Conservation (phyloP, 1,140 invertebrate species). For the Drosophila tropicalis region DNA sequence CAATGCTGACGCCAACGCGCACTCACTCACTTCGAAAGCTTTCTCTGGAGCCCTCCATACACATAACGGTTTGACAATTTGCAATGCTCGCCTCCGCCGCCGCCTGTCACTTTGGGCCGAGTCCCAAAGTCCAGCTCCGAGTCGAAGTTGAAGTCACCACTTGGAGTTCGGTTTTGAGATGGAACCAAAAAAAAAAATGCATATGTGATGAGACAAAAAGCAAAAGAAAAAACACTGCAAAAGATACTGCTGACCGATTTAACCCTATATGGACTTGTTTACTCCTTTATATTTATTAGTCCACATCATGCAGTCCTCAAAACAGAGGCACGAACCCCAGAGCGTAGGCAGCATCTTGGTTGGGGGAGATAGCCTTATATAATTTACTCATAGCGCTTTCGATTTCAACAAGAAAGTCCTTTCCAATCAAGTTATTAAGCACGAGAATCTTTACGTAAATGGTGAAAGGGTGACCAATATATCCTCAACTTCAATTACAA, state of each 20-base stretch:
- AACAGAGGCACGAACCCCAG: conserved; percentile 16
- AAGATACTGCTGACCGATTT: conserved; percentile 72
- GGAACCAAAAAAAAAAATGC: conserved; percentile 66
- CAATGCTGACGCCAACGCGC: conserved; percentile 62
- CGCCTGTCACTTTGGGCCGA: conserved; percentile 38
- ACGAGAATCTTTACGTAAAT: no score
- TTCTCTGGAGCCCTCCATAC: conserved; percentile 51
- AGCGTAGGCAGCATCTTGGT: conserved; percentile 6
- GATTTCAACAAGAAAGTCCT: no score
- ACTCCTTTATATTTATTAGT: conserved; percentile 77
- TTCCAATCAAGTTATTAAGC: no score
- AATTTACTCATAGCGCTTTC: no score
- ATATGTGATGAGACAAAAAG: conserved; percentile 58
- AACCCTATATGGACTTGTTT: conserved; percentile 74
- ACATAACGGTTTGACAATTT: conserved; percentile 77
- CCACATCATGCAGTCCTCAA: conserved; percentile 37
- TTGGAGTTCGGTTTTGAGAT: conserved; percentile 18
- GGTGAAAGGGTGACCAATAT: no score
- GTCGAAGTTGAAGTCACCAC: conserved; percentile 21
- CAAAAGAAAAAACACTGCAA: conserved; percentile 34
- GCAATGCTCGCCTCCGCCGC: conserved; percentile 48
- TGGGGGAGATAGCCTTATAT: not conserved
- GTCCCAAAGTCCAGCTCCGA: not conserved
- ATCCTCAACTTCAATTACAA: no score
- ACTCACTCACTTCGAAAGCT: conserved; percentile 30